These are phyloP conservation scores for Chunga burmeisteri DNA, from an alignment of 2,113 vertebrate genomes.

Conservation along the genomic window DNA sequence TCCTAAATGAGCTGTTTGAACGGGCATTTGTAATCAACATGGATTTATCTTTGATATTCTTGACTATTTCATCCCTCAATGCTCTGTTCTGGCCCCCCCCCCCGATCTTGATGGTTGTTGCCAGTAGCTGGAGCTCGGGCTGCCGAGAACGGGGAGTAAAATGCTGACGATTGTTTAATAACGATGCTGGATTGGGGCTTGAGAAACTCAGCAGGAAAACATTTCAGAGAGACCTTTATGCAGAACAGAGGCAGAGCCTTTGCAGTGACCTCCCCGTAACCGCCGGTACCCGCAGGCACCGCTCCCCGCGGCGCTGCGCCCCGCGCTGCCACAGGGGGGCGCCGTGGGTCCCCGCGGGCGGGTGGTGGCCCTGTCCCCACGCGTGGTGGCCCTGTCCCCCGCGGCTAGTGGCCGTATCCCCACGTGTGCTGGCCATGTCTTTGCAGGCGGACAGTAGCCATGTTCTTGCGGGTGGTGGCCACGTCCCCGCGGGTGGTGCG, in stretches of 20 bases:
- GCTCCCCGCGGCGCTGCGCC: neutral
- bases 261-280: neutral
- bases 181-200: neutral
- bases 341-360: neutral
- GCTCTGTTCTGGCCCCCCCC: neutral
- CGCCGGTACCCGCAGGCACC: neutral
- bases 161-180: neutral
- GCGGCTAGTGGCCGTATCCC: no score
- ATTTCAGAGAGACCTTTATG: neutral
- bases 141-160: neutral
- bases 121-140: neutral
- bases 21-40: neutral
- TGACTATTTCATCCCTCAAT: neutral
- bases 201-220: neutral
- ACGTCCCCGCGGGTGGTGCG: neutral
- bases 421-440: neutral
- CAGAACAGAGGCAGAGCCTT: neutral
- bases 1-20: neutral
- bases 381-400: no score
- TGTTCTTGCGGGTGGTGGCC: neutral
- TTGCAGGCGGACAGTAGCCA: no score
- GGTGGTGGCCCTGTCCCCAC: neutral
- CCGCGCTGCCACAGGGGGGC: neutral
- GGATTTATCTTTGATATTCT: neutral
- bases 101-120: neutral